Evolutionary conservation across 2,797 vertebrate species (phyloP).

Genomic region (Ptychobarbus kaznakovi): DNA sequence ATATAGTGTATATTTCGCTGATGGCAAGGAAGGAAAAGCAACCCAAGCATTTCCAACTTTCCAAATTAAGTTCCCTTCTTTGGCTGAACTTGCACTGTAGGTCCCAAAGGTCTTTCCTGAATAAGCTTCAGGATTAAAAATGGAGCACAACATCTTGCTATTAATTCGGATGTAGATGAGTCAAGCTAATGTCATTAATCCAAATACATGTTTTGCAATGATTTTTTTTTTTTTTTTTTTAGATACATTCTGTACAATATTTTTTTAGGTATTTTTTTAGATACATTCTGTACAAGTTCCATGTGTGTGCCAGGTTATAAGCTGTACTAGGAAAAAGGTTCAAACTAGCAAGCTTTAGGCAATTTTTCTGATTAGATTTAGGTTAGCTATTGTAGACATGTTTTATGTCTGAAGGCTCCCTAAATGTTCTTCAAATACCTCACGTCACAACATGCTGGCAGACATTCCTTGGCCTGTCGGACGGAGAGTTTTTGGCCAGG

Average conservation of each 20-base stretch:
- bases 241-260: too few relatives aligned
- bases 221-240: neutral
- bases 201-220: neutral
- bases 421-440: slow-evolving; percentile 30
- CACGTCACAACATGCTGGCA: slow-evolving; percentile 41
- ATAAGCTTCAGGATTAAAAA: slow-evolving; percentile 1
- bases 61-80: slow-evolving; percentile 15
- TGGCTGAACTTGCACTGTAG: slow-evolving; percentile 13
- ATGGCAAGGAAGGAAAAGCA: slow-evolving; percentile 21
- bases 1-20: neutral
- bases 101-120: slow-evolving; percentile 12
- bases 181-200: neutral
- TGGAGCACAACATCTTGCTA: neutral
- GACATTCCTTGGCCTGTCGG: slow-evolving; percentile 56
- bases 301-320: neutral
- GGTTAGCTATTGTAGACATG: slow-evolving; percentile 28
- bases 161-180: neutral
- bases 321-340: neutral
- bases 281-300: neutral
- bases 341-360: neutral
- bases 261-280: neutral
- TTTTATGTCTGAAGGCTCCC: slow-evolving; percentile 31
- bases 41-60: slow-evolving; percentile 26
- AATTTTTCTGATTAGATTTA: slow-evolving; percentile 35
- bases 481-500: slow-evolving; percentile 51